phyloP scores from a whole-genome alignment of 2,797 vertebrate genomes.

The Lindbergichthys nudifrons region DNA sequence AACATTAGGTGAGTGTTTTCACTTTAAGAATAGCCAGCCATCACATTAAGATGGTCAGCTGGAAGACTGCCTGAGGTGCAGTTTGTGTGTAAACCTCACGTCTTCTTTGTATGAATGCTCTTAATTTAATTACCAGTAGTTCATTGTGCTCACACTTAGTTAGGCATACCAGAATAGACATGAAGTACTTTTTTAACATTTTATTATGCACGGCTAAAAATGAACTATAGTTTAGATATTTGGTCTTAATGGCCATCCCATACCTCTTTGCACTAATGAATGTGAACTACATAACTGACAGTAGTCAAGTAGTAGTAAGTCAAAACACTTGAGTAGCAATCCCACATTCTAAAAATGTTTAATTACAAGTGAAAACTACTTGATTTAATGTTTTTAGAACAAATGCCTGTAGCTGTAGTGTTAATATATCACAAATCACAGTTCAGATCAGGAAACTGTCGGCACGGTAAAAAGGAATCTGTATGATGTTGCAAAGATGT shows the following conservation, averaged over 20 bases:
- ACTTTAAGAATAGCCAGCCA: background rate
- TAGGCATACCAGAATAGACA: background rate
- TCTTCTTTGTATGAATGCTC: background rate
- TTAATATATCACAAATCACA: no score
- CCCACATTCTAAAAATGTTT: no score
- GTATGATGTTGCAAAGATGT: no score
- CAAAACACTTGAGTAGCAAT: no score
- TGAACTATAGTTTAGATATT: background rate
- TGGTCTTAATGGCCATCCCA: background rate
- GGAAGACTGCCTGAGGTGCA: background rate
- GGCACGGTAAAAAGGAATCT: no score
- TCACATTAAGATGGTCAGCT: background rate
- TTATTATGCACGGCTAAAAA: background rate
- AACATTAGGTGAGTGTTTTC: constrained; percentile 83
- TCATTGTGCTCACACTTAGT: background rate
- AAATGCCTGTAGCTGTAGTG: no score
- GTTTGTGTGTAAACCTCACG: background rate
- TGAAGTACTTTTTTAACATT: background rate
- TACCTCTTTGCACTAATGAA: background rate
- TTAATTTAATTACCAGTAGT: background rate
- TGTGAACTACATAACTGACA: background rate
- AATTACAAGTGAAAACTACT: no score
- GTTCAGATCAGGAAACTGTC: no score
- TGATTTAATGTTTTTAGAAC: no score
- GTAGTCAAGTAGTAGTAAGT: background rate